Base-by-base conservation (phyloP, 2,797 vertebrate species). In the Saxicola maurus region DNA sequence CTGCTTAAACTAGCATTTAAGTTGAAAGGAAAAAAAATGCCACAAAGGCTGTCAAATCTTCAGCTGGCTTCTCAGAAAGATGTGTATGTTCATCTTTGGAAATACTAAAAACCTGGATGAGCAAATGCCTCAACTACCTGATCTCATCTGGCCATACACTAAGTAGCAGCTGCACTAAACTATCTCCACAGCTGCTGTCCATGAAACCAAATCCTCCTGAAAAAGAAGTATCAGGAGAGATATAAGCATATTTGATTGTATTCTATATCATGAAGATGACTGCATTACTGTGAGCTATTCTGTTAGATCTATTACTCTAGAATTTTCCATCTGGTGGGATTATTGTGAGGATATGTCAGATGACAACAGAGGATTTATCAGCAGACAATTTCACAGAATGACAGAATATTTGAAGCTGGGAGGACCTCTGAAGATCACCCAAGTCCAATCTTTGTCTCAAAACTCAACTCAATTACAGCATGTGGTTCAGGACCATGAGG, bases 181-280 rank as follows among this genome's bases (percentile, higher is more conserved):
- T 2, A 38, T 40, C 23, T 52, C 28, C 25, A 37, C 21, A 56
- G 9, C 42, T 61, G 12, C 14, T 78, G 31, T 7, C 65, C 27
- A 30, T 13, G 33, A 57, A 65, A 59, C 33, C 23, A 48, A 62
- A 21, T 19, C 37, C 11, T 85, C 6, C 31, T 42, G 23, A 59
- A 56, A 72, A 62, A 51, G 8, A 12, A 51, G 25, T 56, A 52
- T 73, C 38, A 48, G 35, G 27, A 86, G 84, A 40, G 9, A 48
- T 10, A 46, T 16, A 45, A 62, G 24, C 11, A 66, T 17, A 51
- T 11, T 17, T 30, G 28, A 59, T 28, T 37, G 11, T 13, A 52
- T 37, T 38, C 38, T 51, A 9, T 0, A 0, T 43, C 1, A 1
- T 17, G 62, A 73, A 25, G 20, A 65, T 21, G 28, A 66, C 64